phyloP scores from a whole-genome alignment of 2,797 vertebrate species.

The Gallirallus australis region DNA sequence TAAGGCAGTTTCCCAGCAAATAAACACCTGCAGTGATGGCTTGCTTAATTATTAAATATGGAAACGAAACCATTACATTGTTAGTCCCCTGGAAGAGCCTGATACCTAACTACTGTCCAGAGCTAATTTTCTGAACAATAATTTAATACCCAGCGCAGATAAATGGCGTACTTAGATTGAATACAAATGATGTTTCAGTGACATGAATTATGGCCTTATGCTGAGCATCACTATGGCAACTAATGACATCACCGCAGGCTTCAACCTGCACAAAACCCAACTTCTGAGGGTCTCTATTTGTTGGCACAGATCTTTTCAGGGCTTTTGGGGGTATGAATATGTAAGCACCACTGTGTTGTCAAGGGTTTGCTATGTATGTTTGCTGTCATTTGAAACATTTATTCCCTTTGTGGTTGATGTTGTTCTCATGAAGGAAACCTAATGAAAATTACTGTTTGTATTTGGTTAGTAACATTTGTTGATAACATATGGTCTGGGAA shows the following conservation, averaged over 20 bases:
- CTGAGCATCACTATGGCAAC: slow-evolving; percentile 82
- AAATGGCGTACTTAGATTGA: slow-evolving; percentile 67
- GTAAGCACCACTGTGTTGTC: slow-evolving; percentile 63
- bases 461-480: slow-evolving; percentile 85
- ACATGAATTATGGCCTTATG: slow-evolving; percentile 74
- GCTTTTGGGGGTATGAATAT: slow-evolving; percentile 35
- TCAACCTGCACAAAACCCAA: slow-evolving; percentile 69
- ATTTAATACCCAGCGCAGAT: slow-evolving; percentile 63
- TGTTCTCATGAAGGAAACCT: slow-evolving; percentile 74
- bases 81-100: slow-evolving; percentile 36
- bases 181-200: slow-evolving; percentile 74
- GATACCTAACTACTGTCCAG: slow-evolving; percentile 47
- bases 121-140: slow-evolving; percentile 70
- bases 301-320: slow-evolving; percentile 35
- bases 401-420: slow-evolving; percentile 79
- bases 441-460: slow-evolving; percentile 84
- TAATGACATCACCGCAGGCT: slow-evolving; percentile 76
- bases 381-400: slow-evolving; percentile 76
- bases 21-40: neutral
- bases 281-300: slow-evolving; percentile 64
- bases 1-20: neutral
- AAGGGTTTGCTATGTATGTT: slow-evolving; percentile 72
- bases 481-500: slow-evolving; percentile 85
- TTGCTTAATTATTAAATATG: slow-evolving; percentile 24
- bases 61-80: neutral